Evolutionary conservation across 2,888 invertebrate genomes (phyloP).

Genomic region (Stenodema calcarata): DNA sequence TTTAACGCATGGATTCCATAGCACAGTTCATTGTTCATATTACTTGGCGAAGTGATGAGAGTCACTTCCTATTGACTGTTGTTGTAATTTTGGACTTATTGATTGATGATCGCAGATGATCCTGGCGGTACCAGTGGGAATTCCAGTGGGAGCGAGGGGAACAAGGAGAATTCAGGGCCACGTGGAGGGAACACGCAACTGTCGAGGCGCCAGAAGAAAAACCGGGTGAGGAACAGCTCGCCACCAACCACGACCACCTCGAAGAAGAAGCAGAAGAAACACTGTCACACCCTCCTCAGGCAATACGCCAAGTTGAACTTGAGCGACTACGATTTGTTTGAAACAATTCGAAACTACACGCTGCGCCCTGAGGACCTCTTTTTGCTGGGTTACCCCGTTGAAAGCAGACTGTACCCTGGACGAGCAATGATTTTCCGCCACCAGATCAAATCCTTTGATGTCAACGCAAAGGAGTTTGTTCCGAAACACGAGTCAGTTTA

Average conservation of each 20-base stretch:
- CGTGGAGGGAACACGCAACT: constrained; percentile 45
- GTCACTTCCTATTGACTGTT: neutral
- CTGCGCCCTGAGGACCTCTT: constrained; percentile 70
- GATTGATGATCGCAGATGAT: constrained; percentile 54
- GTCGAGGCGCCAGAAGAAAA: constrained; percentile 65
- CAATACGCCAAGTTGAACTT: constrained; percentile 62
- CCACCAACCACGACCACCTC: constrained; percentile 57
- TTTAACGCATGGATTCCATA: neutral
- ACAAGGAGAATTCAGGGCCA: constrained; percentile 58
- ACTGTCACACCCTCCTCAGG: constrained; percentile 39
- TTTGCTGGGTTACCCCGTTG: constrained; percentile 75
- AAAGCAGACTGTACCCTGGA: constrained; percentile 68
- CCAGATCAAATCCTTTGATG: constrained; percentile 63
- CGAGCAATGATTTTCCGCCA: constrained; percentile 70
- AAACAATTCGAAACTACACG: constrained; percentile 69
- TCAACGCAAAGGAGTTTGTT: constrained; percentile 73
- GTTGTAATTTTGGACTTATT: neutral
- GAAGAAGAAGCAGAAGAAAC: constrained; percentile 56
- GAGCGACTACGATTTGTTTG: constrained; percentile 66
- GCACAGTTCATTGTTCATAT: neutral
- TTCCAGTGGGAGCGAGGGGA: constrained; percentile 59
- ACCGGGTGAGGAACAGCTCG: constrained; percentile 60
- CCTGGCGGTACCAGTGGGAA: constrained; percentile 60
- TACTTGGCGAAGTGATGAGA: neutral
- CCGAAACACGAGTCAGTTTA: constrained; percentile 61